phyloP scores from a whole-genome alignment of 2,888 invertebrate genomes.

The Digitonthophagus gazella region DNA sequence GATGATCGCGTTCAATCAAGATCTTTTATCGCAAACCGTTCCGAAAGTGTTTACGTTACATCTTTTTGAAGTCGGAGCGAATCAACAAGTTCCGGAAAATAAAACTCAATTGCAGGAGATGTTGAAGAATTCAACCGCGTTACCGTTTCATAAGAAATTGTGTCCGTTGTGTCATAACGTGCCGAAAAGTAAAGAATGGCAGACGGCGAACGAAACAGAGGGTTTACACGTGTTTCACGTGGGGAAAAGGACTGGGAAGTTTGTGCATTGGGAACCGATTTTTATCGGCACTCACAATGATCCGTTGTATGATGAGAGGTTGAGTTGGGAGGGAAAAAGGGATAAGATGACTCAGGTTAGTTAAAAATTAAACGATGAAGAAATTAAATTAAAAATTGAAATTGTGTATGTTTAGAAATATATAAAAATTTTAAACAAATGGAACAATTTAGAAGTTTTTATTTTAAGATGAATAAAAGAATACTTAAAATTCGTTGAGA shows the following conservation, averaged over 20 bases:
- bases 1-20: constrained; percentile 74
- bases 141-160: constrained; percentile 88
- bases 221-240: constrained; percentile 79
- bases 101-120: constrained; percentile 69
- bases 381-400: no score
- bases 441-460: no score
- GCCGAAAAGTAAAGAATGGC: constrained; percentile 83
- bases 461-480: no score
- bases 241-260: constrained; percentile 76
- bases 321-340: constrained; percentile 93
- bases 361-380: constrained; percentile 1
- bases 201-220: constrained; percentile 67
- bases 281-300: constrained; percentile 88
- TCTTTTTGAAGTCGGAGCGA: constrained; percentile 79
- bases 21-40: constrained; percentile 60
- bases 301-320: constrained; percentile 85
- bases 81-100: constrained; percentile 65
- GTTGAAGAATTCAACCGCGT: constrained; percentile 74
- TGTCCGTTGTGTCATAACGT: constrained; percentile 88
- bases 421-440: no score
- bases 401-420: no score
- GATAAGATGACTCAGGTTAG: constrained; percentile 94
- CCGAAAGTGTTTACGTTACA: constrained; percentile 83
- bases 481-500: no score
- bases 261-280: constrained; percentile 89